Conservation (phyloP, 64 coral and sea anemone genomes). For the Dendrophyllia cribrosa region DNA sequence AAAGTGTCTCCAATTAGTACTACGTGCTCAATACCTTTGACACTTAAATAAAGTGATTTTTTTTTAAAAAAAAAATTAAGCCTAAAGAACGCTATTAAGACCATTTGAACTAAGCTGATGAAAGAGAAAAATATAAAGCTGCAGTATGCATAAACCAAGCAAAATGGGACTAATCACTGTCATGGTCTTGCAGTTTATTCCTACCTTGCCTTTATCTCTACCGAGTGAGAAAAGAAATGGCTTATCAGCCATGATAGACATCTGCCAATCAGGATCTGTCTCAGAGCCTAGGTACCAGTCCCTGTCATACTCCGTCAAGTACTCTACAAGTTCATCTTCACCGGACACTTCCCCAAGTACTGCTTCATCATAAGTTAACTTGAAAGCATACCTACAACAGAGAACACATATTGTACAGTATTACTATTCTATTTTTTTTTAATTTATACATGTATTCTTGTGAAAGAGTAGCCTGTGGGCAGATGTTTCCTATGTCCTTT, state of each 20-base stretch:
- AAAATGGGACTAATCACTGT: not conserved
- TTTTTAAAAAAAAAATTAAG: too few species aligned
- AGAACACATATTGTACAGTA: not conserved
- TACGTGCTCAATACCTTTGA: too few species aligned
- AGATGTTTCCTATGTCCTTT: too few species aligned
- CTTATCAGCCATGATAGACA: conserved; percentile 71
- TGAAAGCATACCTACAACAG: conserved; percentile 91
- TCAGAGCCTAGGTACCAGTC: conserved; percentile 94
- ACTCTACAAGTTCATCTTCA: conserved; percentile 76
- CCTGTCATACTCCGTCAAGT: conserved; percentile 80
- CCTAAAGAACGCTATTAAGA: too few species aligned
- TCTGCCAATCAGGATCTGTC: conserved; percentile 71
- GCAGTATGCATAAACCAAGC: not conserved
- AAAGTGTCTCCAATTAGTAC: too few species aligned
- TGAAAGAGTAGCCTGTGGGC: too few species aligned
- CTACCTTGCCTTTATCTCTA: conserved; percentile 79
- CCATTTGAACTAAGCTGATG: not conserved
- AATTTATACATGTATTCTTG: too few species aligned
- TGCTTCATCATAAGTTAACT: conserved; percentile 98
- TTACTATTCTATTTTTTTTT: not conserved
- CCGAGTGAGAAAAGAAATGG: conserved; percentile 92
- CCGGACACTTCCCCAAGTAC: conserved; percentile 84
- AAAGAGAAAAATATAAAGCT: not conserved
- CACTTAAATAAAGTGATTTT: too few species aligned
- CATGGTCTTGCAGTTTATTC: not conserved